phyloP scores from a whole-genome alignment of 2,888 invertebrate species.

The Trilocha varians region DNA sequence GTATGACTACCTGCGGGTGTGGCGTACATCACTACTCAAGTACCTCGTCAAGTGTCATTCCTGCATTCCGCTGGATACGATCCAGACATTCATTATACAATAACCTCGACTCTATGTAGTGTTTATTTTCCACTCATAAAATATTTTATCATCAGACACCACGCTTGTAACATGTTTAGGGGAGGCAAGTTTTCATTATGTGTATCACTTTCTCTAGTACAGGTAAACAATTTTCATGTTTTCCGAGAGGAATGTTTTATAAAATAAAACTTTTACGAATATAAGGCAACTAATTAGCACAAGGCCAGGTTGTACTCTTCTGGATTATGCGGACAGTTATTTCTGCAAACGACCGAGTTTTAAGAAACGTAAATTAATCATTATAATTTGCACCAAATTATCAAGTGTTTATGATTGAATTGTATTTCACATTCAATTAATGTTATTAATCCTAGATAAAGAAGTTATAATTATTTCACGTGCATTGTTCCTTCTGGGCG shows the following conservation, averaged over 20 bases:
- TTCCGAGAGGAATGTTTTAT: too few species aligned
- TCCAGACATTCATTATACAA: conserved; percentile 51
- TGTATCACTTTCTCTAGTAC: too few species aligned
- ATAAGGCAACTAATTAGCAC: neutral
- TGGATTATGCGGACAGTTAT: neutral
- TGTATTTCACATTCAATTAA: neutral
- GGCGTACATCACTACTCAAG: conserved; percentile 25
- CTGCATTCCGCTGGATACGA: conserved; percentile 51
- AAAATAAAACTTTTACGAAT: neutral
- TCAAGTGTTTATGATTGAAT: too few species aligned
- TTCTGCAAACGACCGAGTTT: neutral
- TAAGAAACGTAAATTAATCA: neutral
- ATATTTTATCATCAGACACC: neutral
- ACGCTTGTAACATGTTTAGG: too few species aligned
- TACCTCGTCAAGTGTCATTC: conserved; percentile 31
- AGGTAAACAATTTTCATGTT: too few species aligned
- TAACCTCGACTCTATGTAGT: neutral
- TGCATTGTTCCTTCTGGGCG: neutral
- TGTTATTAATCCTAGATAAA: neutral
- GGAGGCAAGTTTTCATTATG: too few species aligned
- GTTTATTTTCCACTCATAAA: neutral
- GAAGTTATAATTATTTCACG: neutral
- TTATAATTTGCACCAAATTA: neutral
- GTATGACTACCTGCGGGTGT: conserved; percentile 30
- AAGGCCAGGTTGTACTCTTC: neutral